Base-by-base conservation (phyloP, 2,888 invertebrate genomes). In the Lordiphosa andalusiaca region DNA sequence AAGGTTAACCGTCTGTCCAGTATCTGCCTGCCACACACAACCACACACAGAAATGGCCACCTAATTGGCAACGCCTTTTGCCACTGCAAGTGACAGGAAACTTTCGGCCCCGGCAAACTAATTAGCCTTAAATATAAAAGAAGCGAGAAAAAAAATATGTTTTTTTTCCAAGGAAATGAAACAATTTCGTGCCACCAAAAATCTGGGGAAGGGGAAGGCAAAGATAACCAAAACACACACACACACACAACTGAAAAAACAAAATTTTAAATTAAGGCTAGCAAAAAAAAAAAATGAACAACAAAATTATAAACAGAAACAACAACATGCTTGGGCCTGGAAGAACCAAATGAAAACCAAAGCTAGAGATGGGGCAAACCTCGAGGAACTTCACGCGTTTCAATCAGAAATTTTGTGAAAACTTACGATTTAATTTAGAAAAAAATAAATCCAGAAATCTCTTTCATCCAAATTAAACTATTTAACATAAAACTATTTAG, bases 1-100 rank as follows among this genome's bases (percentile, higher is more conserved):
- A 76, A 73, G 70, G 67, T 42, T 72, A 58, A 46, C 44, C 6
- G 23, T 40, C 38, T 54, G 50, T 44, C 46, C 37, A 39, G 55
- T 42, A 19, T 55, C 47, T 25, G 40, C 19, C 21, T 39, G 23
- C 23, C 40, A 41, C 6, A 41, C 19, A 42, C 25, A 25, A 7
- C 21, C 25, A 42, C 25, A 42, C 66, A 41, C 49, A 56, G 46
- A 23, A 40, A 65, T 37, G 63, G 56, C 68, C 50, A 71, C 61
- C 76, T 80, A 80, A 83, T 77, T 77, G 83, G 76, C 76, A 80
- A 64, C 76, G 83, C 83, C 73, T 75, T 82, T 67, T 69, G 70
- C 73, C 63, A 67, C 83, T 83, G 76, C 64, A 82, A 76, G 83
- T 78, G 76, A 78, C 83, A 82, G 75, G 67, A 82, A 76, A 75